Conservation (phyloP, 1,140 invertebrate genomes). For the Hydropsyche tenuis region DNA sequence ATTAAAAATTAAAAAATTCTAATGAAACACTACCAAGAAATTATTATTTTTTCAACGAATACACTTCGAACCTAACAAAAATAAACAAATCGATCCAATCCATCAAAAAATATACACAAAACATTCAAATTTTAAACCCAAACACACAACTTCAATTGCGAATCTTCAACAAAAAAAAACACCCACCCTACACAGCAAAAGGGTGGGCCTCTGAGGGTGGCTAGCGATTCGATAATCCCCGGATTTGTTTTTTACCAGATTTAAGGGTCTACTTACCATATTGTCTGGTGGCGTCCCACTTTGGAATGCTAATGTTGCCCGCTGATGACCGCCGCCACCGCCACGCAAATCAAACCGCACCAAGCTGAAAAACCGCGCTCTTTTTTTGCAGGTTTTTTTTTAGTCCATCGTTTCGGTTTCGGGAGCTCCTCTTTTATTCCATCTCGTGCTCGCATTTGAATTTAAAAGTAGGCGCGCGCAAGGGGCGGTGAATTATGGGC, state of each 20-base stretch:
- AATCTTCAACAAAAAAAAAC: too few species aligned
- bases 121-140: too few species aligned
- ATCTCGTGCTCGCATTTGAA: conserved; percentile 33
- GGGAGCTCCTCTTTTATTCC: neutral
- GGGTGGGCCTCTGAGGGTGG: neutral
- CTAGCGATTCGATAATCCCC: conserved; percentile 7
- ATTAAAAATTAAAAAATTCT: too few species aligned
- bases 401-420: neutral
- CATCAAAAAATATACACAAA: neutral
- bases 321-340: conserved; percentile 41
- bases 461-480: conserved; percentile 44
- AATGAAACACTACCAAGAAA: too few species aligned
- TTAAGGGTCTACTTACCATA: conserved; percentile 37
- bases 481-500: conserved; percentile 28
- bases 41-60: too few species aligned
- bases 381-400: conserved; percentile 17
- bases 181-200: neutral
- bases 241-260: neutral
- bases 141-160: too few species aligned
- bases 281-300: conserved; percentile 32
- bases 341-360: conserved; percentile 32
- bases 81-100: neutral
- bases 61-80: too few species aligned
- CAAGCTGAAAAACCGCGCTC: conserved; percentile 7
- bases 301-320: conserved; percentile 42